These are phyloP conservation scores for Petromus typicus DNA, from an alignment of 2,113 vertebrate genomes.

Conservation along the genomic window DNA sequence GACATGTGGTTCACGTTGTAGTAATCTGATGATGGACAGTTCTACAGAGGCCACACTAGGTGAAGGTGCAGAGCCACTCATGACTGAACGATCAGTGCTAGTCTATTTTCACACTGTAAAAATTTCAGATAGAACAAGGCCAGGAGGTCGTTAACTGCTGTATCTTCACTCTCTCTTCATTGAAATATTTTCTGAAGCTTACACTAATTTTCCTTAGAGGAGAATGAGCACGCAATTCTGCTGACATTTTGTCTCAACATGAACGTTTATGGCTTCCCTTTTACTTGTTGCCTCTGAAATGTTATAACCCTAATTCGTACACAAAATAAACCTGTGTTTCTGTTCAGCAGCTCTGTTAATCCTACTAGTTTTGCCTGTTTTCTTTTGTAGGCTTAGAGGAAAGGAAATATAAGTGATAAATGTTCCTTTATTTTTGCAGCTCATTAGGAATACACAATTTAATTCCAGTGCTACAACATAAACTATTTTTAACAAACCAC, in stretches of 20 bases:
- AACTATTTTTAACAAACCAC: neutral
- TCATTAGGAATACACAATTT: neutral
- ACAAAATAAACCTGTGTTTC: conserved; percentile 44
- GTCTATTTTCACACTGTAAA: neutral
- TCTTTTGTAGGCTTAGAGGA: conserved; percentile 9
- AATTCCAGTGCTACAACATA: neutral
- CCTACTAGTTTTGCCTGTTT: neutral
- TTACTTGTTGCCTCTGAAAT: neutral
- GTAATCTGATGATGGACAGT: neutral
- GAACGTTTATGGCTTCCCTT: neutral
- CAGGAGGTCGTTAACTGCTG: neutral
- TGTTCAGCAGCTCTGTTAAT: conserved; percentile 28
- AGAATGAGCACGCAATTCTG: neutral
- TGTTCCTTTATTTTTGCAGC: conserved; percentile 1
- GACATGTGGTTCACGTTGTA: neutral
- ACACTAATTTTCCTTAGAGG: neutral
- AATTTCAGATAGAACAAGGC: neutral
- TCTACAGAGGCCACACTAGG: neutral
- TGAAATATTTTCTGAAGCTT: neutral
- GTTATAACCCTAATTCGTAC: neutral
- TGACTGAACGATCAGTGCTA: neutral
- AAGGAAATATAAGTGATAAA: neutral
- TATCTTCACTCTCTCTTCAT: neutral
- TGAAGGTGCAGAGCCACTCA: neutral
- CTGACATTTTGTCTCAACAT: neutral